Evolutionary conservation across 2,888 invertebrate species (phyloP), one percentile per base, ranked within the genome.

Genomic region (Limenitis camilla): DNA sequence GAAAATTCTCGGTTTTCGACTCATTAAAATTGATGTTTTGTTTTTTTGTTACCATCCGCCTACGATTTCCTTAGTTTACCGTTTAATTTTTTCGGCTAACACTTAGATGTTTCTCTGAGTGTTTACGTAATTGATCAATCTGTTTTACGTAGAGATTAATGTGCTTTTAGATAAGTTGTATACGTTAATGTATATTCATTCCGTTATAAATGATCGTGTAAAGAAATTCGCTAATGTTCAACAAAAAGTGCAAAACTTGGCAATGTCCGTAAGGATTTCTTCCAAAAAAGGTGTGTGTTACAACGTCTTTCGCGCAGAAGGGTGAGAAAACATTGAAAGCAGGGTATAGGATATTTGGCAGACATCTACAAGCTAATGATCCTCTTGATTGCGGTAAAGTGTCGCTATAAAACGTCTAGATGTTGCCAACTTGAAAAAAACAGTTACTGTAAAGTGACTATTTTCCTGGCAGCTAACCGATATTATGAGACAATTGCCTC

Each of bases 351-450:
- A 84, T 82, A 86, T 86, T 87, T 87, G 86, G 86, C 87, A 84
- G 84, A 76, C 81, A 75, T 79, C 78, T 79, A 76, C 79, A 72
- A 75, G 80, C 84, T 87, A 87, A 87, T 87, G 85, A 87, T 84
- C 82, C 84, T 71, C 76, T 80, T 85, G 84, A 86, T 87, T 87
- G 84, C 72, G 85, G 85, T 79, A 79, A 87, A 87, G 79, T 81
- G 85, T 81, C 80, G 78, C 85, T 76, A 81, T 84, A 83, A 84
- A 83, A 77, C 77, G 81, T 80, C 81, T 77, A 71, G 71, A 74
- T 81, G 81, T 76, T 86, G 86, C 86, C 86, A 87, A 87, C 76
- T 80, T 76, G 74, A 78, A 78, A 80, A 80, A 83, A 84, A 81
- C 83, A 78, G 78, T 76, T 79, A 78, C 71, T 78, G 73, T 79